Conservation (phyloP, 2,888 invertebrate species). For the Latrodectus hesperus region DNA sequence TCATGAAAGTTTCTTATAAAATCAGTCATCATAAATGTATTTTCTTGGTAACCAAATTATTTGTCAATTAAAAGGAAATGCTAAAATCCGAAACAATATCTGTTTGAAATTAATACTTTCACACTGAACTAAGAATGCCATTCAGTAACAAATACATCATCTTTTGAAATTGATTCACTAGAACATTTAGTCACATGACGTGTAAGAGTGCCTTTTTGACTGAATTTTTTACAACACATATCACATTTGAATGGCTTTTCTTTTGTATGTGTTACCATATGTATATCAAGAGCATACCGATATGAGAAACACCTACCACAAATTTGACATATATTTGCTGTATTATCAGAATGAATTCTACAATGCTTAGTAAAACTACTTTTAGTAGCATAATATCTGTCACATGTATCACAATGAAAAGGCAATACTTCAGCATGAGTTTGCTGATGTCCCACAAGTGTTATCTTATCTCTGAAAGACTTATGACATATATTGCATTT, state of each 20-base stretch:
- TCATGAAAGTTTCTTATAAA: too few relatives aligned
- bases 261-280: neutral
- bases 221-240: neutral
- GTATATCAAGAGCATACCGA: neutral
- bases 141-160: too few relatives aligned
- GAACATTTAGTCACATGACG: too few relatives aligned
- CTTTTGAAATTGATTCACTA: too few relatives aligned
- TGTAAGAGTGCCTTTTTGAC: neutral
- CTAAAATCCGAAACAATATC: too few relatives aligned
- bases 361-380: neutral
- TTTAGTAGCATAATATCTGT: neutral
- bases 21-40: too few relatives aligned
- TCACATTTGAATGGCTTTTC: slow-evolving; percentile 1
- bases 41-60: too few relatives aligned
- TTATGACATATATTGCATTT: neutral
- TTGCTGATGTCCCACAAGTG: neutral
- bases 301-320: neutral
- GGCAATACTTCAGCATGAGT: neutral
- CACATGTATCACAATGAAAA: neutral
- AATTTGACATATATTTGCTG: neutral
- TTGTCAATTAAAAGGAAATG: too few relatives aligned
- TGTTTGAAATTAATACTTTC: too few relatives aligned
- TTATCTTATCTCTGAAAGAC: neutral
- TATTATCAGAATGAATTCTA: neutral
- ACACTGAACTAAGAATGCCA: too few relatives aligned